Conservation (phyloP, 2,888 invertebrate species). For the Drosophila cognata region DNA sequence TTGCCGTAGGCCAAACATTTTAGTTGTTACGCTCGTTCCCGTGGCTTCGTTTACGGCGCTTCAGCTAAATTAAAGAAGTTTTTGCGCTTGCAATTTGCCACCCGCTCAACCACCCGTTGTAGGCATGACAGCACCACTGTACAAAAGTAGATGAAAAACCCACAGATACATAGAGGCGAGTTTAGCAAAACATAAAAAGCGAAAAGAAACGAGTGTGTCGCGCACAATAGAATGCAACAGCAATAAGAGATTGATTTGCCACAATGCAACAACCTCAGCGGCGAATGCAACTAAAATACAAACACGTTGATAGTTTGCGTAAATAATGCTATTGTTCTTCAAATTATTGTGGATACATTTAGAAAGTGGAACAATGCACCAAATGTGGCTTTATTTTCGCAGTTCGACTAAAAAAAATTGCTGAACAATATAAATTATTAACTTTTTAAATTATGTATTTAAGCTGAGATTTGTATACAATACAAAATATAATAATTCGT, state of each 20-base stretch:
- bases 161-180: constrained; percentile 7
- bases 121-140: constrained; percentile 37
- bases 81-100: constrained; percentile 70
- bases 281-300: neutral
- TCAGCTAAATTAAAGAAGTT: constrained; percentile 78
- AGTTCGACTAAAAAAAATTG: neutral
- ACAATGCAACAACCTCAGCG: constrained; percentile 4
- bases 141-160: neutral
- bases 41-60: constrained; percentile 48
- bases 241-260: constrained; percentile 37
- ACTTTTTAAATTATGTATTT: neutral
- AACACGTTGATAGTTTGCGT: neutral
- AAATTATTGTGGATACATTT: neutral
- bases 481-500: too few species aligned
- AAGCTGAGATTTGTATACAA: neutral
- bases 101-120: constrained; percentile 30
- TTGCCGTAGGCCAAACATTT: constrained; percentile 75
- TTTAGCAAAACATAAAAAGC: constrained; percentile 38
- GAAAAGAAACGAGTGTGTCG: neutral
- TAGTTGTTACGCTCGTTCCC: constrained; percentile 45
- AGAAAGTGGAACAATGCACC: neutral
- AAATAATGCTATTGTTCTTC: neutral
- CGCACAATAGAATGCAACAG: neutral
- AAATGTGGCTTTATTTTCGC: neutral
- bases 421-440: neutral